phyloP scores from a whole-genome alignment of 2,113 vertebrate species.

The Halcyon senegalensis region DNA sequence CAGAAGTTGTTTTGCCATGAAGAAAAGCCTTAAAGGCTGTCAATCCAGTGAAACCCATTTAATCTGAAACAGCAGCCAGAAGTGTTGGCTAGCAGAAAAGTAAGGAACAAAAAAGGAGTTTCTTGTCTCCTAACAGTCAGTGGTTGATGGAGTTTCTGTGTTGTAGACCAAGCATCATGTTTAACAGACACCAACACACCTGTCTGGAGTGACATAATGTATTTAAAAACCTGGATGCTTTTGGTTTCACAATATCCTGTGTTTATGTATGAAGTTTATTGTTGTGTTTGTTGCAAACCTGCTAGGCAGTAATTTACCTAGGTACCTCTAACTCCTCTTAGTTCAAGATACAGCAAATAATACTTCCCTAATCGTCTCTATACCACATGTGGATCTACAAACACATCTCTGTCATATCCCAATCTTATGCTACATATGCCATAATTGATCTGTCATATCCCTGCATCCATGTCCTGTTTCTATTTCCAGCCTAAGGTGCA shows the following conservation, averaged over 20 bases:
- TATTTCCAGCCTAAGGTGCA: neutral
- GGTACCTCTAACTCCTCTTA: neutral
- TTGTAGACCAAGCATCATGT: neutral
- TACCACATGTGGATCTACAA: neutral
- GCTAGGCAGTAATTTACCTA: neutral
- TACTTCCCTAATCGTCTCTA: neutral
- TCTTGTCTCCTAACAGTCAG: neutral
- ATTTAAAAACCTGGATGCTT: neutral
- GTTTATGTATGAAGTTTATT: neutral
- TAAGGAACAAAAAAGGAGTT: neutral
- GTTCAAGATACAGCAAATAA: neutral
- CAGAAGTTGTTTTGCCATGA: neutral
- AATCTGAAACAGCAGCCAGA: neutral
- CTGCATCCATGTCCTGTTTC: fast-evolving
- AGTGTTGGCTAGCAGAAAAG: neutral
- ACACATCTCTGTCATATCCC: neutral
- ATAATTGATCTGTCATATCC: no score
- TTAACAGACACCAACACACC: neutral
- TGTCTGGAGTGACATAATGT: neutral
- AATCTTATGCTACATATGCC: neutral
- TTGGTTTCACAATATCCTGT: neutral
- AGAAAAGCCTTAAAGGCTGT: neutral
- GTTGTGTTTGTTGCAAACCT: neutral
- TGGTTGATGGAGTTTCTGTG: neutral
- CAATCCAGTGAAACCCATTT: neutral